Conservation (phyloP, 2,797 vertebrate species). For the Oceanodroma leucorhoa region DNA sequence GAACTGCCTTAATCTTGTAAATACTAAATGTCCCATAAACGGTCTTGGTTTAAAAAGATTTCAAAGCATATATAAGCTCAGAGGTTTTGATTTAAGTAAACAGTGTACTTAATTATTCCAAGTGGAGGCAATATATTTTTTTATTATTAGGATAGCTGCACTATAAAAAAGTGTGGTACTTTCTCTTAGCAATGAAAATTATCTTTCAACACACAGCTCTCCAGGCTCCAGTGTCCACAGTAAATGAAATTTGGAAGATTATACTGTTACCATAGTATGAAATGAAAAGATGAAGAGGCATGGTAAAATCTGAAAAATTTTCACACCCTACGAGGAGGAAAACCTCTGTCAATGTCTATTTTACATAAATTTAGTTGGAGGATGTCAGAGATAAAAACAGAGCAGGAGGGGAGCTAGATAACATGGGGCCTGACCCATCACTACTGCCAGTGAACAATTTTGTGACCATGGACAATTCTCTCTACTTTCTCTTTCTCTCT, state of each 20-base stretch:
- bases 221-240: neutral
- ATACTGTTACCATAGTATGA: neutral
- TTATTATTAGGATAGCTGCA: neutral
- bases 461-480: neutral
- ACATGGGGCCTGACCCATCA: neutral
- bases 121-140: neutral
- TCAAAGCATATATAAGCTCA: neutral
- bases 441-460: neutral
- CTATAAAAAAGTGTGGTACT: neutral
- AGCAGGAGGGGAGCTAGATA: neutral
- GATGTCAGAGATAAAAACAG: neutral
- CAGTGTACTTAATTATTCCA: neutral
- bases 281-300: neutral
- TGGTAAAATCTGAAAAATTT: neutral
- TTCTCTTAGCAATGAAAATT: neutral
- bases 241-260: neutral
- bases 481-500: neutral
- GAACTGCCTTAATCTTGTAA: neutral
- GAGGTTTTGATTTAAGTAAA: neutral
- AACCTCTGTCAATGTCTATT: neutral
- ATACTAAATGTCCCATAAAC: neutral
- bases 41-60: neutral
- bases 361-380: neutral
- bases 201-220: neutral
- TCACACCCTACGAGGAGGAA: neutral